Evolutionary conservation across 1,140 invertebrate genomes (phyloP).

Genomic region (Thaumetopoea pityocampa): DNA sequence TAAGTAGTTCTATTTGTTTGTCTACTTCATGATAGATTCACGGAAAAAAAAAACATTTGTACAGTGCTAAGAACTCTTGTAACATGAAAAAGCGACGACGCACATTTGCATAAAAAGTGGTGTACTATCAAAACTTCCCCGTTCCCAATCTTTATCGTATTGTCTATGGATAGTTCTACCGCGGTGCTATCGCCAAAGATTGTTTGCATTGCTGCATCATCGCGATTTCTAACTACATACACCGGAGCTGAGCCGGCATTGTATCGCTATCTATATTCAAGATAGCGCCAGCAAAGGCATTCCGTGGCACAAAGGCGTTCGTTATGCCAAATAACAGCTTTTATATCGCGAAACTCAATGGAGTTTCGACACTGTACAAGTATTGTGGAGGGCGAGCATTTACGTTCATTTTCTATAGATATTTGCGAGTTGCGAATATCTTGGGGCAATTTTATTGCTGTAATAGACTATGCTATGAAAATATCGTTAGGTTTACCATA

Average conservation of each 20-base stretch:
- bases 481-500: too few species aligned
- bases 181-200: slow-evolving; percentile 7
- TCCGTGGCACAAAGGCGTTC: slow-evolving; percentile 23
- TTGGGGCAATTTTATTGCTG: slow-evolving; percentile 1
- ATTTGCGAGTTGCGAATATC: slow-evolving; percentile 5
- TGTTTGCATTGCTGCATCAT: slow-evolving; percentile 15
- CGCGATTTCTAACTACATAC: neutral
- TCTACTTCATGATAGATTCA: too few species aligned
- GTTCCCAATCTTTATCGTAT: slow-evolving; percentile 19
- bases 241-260: slow-evolving; percentile 4
- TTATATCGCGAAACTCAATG: slow-evolving; percentile 18
- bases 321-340: slow-evolving; percentile 23
- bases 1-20: too few species aligned
- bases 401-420: slow-evolving; percentile 6
- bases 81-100: slow-evolving; percentile 11
- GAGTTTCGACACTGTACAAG: slow-evolving; percentile 15
- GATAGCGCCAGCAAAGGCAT: slow-evolving; percentile 18
- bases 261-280: slow-evolving; percentile 15
- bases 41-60: too few species aligned
- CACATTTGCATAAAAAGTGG: slow-evolving; percentile 21
- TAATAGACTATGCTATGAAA: neutral
- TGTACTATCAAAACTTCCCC: slow-evolving; percentile 16
- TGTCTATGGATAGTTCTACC: slow-evolving; percentile 16
- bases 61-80: too few species aligned
- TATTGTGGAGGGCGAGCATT: slow-evolving; percentile 14